Evolutionary conservation across 2,888 invertebrate genomes (phyloP), one percentile per base, ranked within the genome.

Genomic region (Palloptera scutellata): DNA sequence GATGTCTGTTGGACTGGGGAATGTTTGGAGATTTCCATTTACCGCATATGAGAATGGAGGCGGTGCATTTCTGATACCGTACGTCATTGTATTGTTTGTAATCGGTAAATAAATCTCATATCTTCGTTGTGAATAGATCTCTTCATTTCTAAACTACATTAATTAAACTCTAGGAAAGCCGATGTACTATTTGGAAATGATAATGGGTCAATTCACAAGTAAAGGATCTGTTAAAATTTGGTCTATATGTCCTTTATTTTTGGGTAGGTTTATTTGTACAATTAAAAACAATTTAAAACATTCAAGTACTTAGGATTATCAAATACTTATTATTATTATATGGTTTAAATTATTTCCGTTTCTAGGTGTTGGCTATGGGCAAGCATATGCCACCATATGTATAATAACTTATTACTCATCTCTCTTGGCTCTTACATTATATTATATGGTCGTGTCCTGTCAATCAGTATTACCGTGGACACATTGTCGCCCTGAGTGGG

Each of bases 131-230:
- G 30, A 41, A 17, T 51, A 8, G 1, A 6, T 54, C 20, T 54
- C 10, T n/a, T n/a, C 45, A 41, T 19, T 42, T n/a, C 11, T 58
- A 12, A 30, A 60, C 13, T 30, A 43, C 57, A 41, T 15, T 20
- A 53, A 43, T 55, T 17, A n/a, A 30, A 30, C 30, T 64, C n/a
- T 17, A 74, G 74, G 74, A 17, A 73, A 92, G 75, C 94, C 93
- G 0, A 89, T 95, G 86, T 95, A 95, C 81, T 94, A 92, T 79
- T 85, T 96, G 79, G 95, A 96, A 85, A 91, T 93, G 86, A 87
- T 90, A 1, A 81, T 95, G 11, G 95, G 95, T 12, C 95, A 96
- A 81, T 96, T 95, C 79, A 90, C 91, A 66, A 91, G 92, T 66
- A 89, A 89, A 77, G 94, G 95, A 64, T 91, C 92, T 11, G 90